These are phyloP conservation scores for Morus bassanus DNA, from an alignment of 2,797 vertebrate genomes.

Conservation along the genomic window DNA sequence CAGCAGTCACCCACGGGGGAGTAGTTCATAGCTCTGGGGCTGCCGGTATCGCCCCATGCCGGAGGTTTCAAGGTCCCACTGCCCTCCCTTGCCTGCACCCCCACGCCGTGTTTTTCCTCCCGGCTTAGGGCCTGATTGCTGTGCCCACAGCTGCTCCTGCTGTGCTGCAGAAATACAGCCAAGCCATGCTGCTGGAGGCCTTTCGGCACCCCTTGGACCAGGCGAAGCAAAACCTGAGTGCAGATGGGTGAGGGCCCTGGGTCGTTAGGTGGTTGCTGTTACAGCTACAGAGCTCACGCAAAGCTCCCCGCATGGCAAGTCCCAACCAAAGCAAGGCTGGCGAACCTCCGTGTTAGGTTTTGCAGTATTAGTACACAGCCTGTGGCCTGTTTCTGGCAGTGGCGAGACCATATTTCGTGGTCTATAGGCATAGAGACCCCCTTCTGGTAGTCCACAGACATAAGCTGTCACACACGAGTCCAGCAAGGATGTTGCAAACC, in stretches of 20 bases:
- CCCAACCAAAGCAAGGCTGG: constrained; percentile 15
- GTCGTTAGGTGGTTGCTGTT: background rate
- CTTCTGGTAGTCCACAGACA: background rate
- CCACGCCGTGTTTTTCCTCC: background rate
- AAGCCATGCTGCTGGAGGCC: background rate
- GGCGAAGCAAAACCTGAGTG: background rate
- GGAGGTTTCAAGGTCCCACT: background rate
- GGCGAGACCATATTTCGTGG: background rate
- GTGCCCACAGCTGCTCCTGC: background rate
- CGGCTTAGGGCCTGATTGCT: background rate
- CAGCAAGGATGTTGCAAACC: constrained; percentile 40
- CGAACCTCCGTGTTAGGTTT: background rate
- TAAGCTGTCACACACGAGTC: constrained; percentile 10
- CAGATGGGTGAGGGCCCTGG: background rate
- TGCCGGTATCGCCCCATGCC: fast-evolving
- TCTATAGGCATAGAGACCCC: background rate
- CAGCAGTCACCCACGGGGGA: background rate
- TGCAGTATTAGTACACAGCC: background rate
- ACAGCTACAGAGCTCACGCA: background rate
- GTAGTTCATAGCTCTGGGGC: background rate
- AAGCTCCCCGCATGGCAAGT: background rate
- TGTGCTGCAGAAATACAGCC: background rate
- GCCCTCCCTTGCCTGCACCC: background rate
- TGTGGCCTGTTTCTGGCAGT: background rate
- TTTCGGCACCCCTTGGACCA: background rate